Evolutionary conservation across 2,888 invertebrate genomes (phyloP), one percentile per base, ranked within the genome.

Genomic region (Megamerina dolium): DNA sequence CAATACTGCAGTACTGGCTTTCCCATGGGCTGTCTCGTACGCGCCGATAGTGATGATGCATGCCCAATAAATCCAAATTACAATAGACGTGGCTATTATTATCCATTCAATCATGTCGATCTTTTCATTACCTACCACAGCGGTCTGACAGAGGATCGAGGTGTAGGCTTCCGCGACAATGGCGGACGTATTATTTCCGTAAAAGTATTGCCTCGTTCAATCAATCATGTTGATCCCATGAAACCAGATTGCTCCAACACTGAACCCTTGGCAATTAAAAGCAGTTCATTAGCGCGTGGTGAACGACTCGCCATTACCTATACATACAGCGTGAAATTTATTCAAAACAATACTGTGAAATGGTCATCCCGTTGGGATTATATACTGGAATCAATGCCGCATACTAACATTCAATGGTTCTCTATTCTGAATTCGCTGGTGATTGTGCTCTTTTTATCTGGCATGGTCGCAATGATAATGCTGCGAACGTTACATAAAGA

Each of bases 281-380:
- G 75, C 35, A 77, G 72, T n/a, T 69, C 77, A 31, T 56, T 74
- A 66, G 58, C 71, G 48, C 57, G 66, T 49, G 66, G 79, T 58
- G 55, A 75, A 66, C 54, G 68, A 40, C 73, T 88, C 43, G 72
- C 76, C 30, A 80, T 97, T 27, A 78, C 78, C 1, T 99, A 96
- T 73, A 82, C 93, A 0, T 99, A 96, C 73, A 82, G 85, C 5
- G 83, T 97, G 1, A 80, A 74, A 18, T 97, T 91, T 70, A 74
- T 79, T 59, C 77, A 78, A 62, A 85, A 90, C 60, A 83, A 90
- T 68, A 79, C 80, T 0, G 85, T 94, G 12, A 95, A 94, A 73
- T 99, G 97, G 99, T 95, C 95, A 0, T 96, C 95, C 0, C 80
- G 99, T 61, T 99, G 99, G 99, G 99, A 99, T 73, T 99, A 99